Evolutionary conservation across 2,888 invertebrate species (phyloP).

Genomic region (Tribolium freemani): DNA sequence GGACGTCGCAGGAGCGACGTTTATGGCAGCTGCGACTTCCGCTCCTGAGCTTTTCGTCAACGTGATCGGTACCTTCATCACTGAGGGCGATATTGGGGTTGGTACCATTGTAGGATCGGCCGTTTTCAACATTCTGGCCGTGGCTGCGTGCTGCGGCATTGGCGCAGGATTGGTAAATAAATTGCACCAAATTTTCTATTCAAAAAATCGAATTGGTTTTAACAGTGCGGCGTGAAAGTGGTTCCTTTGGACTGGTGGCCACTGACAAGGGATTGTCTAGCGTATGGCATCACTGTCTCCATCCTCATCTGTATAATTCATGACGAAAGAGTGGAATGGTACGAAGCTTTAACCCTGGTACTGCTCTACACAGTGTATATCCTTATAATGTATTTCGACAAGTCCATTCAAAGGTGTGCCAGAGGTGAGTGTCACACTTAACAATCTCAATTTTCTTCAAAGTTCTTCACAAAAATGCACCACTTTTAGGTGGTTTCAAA

Average conservation of each 20-base stretch:
- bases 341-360: conserved; percentile 82
- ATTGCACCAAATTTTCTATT: not conserved
- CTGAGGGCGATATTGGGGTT: conserved; percentile 83
- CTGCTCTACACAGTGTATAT: conserved; percentile 82
- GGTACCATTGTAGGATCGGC: conserved; percentile 86
- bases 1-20: conserved; percentile 91
- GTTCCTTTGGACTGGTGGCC: conserved; percentile 85
- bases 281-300: conserved; percentile 82
- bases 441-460: not conserved
- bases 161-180: conserved; percentile 73
- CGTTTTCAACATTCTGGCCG: conserved; percentile 84
- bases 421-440: conserved; percentile 70
- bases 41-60: conserved; percentile 91
- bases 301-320: conserved; percentile 80
- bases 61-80: conserved; percentile 85
- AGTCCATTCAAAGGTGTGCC: conserved; percentile 85
- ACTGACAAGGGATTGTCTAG: conserved; percentile 81
- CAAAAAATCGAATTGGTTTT: conserved; percentile 3
- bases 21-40: conserved; percentile 93
- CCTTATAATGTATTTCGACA: conserved; percentile 78
- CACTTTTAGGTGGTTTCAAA: conserved; percentile 68
- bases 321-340: conserved; percentile 85
- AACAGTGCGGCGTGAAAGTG: conserved; percentile 71
- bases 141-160: conserved; percentile 82
- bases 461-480: conserved; percentile 48